Conservation (phyloP, 2,797 vertebrate genomes). For the Enteromius afrohamiltoni region DNA sequence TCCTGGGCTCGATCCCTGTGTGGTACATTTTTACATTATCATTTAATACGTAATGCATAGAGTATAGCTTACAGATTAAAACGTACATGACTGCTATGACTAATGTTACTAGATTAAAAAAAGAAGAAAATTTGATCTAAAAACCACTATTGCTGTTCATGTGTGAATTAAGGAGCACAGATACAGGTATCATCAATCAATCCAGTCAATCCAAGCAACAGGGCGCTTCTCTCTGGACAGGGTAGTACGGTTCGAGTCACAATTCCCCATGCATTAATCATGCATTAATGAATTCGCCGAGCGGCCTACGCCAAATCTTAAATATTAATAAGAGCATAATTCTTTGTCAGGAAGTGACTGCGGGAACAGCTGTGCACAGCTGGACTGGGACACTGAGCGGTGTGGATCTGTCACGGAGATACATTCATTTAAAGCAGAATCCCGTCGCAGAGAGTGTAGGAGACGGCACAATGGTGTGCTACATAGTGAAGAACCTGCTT, state of each 20-base stretch:
- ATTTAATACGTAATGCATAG: neutral
- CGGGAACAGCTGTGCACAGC: slow-evolving; percentile 54
- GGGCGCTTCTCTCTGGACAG: slow-evolving; percentile 35
- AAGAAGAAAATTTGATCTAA: slow-evolving; percentile 3
- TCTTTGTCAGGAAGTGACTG: slow-evolving; percentile 57
- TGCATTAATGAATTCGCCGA: slow-evolving; percentile 65
- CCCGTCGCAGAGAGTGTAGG: slow-evolving; percentile 33
- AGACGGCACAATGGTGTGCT: slow-evolving; percentile 25
- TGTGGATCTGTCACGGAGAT: slow-evolving; percentile 38
- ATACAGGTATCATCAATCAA: slow-evolving; percentile 54
- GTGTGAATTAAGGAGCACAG: slow-evolving; percentile 28
- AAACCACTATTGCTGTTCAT: slow-evolving; percentile 9
- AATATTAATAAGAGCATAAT: slow-evolving; percentile 69
- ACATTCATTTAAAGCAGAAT: slow-evolving; percentile 35
- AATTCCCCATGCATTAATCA: slow-evolving; percentile 69
- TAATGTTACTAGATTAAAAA: neutral
- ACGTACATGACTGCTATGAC: neutral
- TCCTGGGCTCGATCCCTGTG: neutral
- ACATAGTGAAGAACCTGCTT: slow-evolving; percentile 16
- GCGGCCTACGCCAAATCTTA: slow-evolving; percentile 52
- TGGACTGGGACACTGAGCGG: slow-evolving; percentile 45
- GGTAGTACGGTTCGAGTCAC: slow-evolving; percentile 49
- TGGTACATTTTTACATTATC: neutral
- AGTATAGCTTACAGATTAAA: neutral
- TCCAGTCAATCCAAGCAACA: slow-evolving; percentile 29